These are phyloP conservation scores for Drosophila koepferae DNA, from an alignment of 2,888 invertebrate genomes.

Conservation along the genomic window DNA sequence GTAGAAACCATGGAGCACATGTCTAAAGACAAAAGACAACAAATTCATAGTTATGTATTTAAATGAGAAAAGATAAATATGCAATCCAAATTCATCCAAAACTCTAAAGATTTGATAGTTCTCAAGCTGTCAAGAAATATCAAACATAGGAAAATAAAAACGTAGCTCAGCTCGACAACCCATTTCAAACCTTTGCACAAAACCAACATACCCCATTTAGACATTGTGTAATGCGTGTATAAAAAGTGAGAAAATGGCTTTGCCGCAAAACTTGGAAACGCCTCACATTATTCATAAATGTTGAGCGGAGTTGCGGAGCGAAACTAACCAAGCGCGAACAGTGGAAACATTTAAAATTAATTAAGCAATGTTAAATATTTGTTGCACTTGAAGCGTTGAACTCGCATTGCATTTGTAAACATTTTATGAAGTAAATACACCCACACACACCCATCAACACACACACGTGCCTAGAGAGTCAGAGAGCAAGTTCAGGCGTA, in stretches of 20 bases:
- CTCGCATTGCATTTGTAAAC: conserved; percentile 71
- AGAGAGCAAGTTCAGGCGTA: neutral
- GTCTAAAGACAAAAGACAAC: no score
- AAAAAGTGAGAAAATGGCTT: conserved; percentile 17
- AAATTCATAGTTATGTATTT: no score
- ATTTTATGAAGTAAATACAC: conserved; percentile 28
- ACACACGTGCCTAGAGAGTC: neutral
- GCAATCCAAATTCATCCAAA: no score
- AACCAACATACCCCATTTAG: neutral
- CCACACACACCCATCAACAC: neutral
- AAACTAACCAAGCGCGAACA: conserved; percentile 29
- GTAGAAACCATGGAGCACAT: no score
- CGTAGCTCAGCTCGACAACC: no score
- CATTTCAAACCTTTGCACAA: neutral
- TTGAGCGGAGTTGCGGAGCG: conserved; percentile 20
- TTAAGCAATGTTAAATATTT: conserved; percentile 73
- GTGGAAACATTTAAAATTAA: conserved; percentile 66
- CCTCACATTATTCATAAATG: conserved; percentile 76
- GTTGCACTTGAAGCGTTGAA: conserved; percentile 67
- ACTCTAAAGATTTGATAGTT: no score
- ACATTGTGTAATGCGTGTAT: neutral
- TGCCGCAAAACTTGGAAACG: conserved; percentile 74
- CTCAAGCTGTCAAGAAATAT: no score
- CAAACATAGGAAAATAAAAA: no score
- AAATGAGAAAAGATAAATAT: no score